Conservation (phyloP, 2,797 vertebrate species). For the Simalia tracyae region DNA sequence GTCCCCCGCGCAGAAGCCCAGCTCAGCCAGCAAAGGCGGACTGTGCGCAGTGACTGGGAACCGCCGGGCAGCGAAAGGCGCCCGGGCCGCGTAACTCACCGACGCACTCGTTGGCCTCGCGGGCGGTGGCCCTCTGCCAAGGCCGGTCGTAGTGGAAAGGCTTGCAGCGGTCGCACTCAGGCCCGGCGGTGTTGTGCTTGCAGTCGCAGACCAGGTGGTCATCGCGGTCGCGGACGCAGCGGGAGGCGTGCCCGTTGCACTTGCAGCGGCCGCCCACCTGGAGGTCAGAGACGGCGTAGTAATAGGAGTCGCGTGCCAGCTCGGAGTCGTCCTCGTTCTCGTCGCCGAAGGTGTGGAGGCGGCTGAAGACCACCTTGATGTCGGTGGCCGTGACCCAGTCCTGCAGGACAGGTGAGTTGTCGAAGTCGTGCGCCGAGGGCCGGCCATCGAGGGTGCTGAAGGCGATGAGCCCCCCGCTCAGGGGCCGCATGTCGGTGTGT, state of each 20-base stretch:
- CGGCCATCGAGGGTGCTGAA: constrained; percentile 98
- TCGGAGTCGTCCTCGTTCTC: constrained; percentile 98
- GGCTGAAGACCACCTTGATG: constrained; percentile 94
- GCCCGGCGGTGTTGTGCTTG: constrained; percentile 96
- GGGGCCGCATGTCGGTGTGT: constrained; percentile 95
- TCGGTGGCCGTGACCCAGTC: constrained; percentile 99
- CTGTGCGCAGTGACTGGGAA: background rate
- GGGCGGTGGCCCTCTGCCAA: constrained; percentile 95
- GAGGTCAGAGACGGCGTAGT: constrained; percentile 95
- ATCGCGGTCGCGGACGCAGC: constrained; percentile 90
- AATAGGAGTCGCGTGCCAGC: constrained; percentile 95
- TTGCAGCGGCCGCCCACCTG: constrained; percentile 98
- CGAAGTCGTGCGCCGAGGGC: constrained; percentile 98
- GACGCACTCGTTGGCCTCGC: constrained; percentile 97
- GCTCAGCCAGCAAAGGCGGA: background rate
- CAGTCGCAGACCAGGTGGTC: constrained; percentile 95
- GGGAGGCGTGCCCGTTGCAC: constrained; percentile 97
- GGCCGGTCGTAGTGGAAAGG: constrained; percentile 98
- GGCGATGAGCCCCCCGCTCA: constrained; percentile 94
- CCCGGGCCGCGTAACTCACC: constrained; percentile 80
- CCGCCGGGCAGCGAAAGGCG: background rate
- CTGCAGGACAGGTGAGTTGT: constrained; percentile 97
- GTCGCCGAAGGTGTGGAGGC: constrained; percentile 95
- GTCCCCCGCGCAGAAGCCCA: background rate
- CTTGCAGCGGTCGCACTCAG: constrained; percentile 98